Base-by-base conservation (phyloP, 1,140 invertebrate genomes). In the Coenobita brevimanus region DNA sequence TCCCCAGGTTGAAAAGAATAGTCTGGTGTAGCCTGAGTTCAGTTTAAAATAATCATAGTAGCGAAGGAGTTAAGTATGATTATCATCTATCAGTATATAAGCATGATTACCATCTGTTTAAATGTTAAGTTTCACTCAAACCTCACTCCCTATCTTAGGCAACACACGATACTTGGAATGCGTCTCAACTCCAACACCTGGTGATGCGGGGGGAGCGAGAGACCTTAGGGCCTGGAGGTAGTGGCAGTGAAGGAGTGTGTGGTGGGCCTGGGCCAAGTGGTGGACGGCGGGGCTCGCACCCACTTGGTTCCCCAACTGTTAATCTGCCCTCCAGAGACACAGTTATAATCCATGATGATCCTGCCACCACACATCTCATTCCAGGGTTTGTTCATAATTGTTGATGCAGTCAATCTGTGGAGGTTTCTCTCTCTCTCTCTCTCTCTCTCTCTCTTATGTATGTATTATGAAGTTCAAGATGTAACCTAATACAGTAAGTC, bases 261-360 rank as follows among this genome's bases (percentile, higher is more conserved):
- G 46, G 46, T 50, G 46, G 46, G 6, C 6, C 6, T 50, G 46
- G 46, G 46, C 17, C 17, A 8, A 50, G 46, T 50, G 46, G 46
- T 50, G 46, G 46, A 8, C 6, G 46, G 46, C 6, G 46, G 46
- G 17, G 46, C 6, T 17, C 46, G 17, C 46, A 60, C 46, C 64
- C 69, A 17, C 71, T 83, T 24, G 78, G 82, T 24, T 89, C 92
- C 71, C 93, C 93, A 4, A 94, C 94, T 33, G 92, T 94, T n/a
- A 94, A 94, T 91, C 91, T 93, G 85, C 92, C 92, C n/a, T 92
- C 92, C 50, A 92, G 92, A n/a, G 94, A 95, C 91, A 93, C 94
- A 50, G 93, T 95, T 83, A 93, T 96, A 36, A 96, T 96, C 81
- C 96, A 97, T 43, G 93, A 95, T 96, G 91, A 96, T 95, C 91